phyloP scores from a whole-genome alignment of 2,797 vertebrate species.

The Sebastes nivosus region DNA sequence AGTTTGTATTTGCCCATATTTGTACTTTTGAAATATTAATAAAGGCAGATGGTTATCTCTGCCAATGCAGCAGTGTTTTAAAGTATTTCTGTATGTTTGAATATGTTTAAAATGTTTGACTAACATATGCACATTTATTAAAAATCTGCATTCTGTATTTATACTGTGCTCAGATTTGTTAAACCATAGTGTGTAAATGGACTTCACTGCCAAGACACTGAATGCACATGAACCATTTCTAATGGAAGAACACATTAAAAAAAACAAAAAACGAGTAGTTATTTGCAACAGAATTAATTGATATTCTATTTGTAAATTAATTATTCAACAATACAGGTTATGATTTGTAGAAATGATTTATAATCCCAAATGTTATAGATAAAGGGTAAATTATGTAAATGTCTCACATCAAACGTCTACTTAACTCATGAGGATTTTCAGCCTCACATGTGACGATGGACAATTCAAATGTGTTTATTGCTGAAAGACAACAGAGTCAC shows the following conservation, averaged over 20 bases:
- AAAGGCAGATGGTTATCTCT: neutral
- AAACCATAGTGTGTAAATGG: too few relatives aligned
- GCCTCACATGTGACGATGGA: neutral
- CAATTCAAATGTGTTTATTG: too few relatives aligned
- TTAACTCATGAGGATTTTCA: neutral
- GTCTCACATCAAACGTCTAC: neutral
- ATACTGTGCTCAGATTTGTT: too few relatives aligned
- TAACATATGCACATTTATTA: too few relatives aligned
- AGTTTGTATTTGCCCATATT: neutral
- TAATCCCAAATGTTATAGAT: neutral
- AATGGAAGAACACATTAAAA: too few relatives aligned
- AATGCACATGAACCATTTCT: too few relatives aligned
- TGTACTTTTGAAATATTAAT: neutral
- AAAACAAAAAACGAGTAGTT: too few relatives aligned
- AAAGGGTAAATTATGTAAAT: neutral
- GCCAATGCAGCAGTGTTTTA: neutral
- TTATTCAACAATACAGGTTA: neutral
- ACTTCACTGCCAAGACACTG: too few relatives aligned
- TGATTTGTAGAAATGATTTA: neutral
- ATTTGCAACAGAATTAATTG: neutral
- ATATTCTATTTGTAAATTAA: neutral
- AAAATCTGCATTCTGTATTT: too few relatives aligned
- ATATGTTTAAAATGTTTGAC: too few relatives aligned
- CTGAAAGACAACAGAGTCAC: too few relatives aligned
- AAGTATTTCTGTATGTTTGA: too few relatives aligned